Evolutionary conservation across 2,888 invertebrate species (phyloP).

Genomic region (Apotomis betuletana): DNA sequence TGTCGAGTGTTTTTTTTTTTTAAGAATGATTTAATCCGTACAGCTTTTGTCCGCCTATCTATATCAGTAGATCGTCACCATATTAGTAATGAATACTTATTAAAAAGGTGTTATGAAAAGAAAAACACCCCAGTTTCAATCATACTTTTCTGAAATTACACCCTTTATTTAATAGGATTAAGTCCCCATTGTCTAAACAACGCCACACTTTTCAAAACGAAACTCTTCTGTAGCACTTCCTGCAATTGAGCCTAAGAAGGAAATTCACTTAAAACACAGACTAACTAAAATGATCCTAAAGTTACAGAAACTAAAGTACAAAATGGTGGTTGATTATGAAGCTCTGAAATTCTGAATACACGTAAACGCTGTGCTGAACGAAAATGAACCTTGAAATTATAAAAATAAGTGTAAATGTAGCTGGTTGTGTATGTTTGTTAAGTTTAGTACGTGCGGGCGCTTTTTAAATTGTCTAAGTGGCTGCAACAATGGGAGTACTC

Average conservation of each 20-base stretch:
- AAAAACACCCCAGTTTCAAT: conserved; percentile 9
- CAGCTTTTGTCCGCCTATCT: too few species aligned
- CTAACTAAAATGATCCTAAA: conserved; percentile 10
- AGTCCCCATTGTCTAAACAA: not conserved
- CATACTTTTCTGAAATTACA: not conserved
- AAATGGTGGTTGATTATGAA: not conserved
- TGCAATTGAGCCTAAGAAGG: conserved; percentile 45
- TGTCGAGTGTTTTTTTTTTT: too few species aligned
- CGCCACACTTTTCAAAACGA: conserved; percentile 4
- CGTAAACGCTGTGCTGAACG: not conserved
- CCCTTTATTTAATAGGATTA: not conserved
- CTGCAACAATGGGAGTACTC: not conserved
- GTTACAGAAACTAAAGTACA: not conserved
- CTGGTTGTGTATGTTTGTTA: not conserved
- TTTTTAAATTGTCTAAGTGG: conserved; percentile 13
- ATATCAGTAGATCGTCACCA: too few species aligned
- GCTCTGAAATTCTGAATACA: not conserved
- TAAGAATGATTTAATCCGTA: too few species aligned
- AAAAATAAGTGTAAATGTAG: not conserved
- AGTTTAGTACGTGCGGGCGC: conserved; percentile 4
- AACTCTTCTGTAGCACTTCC: conserved; percentile 35
- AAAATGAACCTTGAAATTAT: not conserved
- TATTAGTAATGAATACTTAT: not conserved
- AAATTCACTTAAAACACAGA: conserved; percentile 36
- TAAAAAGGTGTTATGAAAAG: not conserved